These are phyloP conservation scores for Chrysogorgia sp. DNA, from an alignment of 92 coral and sea anemone genomes.

Conservation along the genomic window DNA sequence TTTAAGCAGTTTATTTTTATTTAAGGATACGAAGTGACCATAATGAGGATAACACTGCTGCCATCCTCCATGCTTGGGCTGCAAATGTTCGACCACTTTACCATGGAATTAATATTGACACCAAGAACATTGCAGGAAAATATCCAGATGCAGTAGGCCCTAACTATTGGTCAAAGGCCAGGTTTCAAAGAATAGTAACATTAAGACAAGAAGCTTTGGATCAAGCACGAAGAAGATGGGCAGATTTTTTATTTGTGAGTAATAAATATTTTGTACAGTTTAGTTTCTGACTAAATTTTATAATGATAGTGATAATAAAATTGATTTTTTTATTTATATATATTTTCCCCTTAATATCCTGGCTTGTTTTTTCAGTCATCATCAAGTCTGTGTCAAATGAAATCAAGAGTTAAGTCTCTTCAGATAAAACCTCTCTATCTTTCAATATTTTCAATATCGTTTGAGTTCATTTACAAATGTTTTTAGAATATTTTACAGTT, in stretches of 20 bases:
- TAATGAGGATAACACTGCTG: conserved; percentile 83
- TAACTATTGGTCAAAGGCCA: conserved; percentile 71
- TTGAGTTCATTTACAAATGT: no score
- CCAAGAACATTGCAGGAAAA: conserved; percentile 60
- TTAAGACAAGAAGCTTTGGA: conserved; percentile 88
- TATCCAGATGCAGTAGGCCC: conserved; percentile 64
- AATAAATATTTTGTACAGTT: background rate
- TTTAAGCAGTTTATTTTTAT: background rate
- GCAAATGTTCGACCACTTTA: conserved; percentile 72
- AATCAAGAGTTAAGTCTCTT: no score
- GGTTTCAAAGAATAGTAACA: conserved; percentile 68
- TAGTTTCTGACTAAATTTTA: no score
- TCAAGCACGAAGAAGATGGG: conserved; percentile 91
- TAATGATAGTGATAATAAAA: no score
- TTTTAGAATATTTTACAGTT: no score
- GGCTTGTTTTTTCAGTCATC: no score
- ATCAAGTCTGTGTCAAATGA: no score
- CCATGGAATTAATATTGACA: conserved; percentile 80
- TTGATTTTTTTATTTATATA: no score
- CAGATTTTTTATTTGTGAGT: conserved; percentile 94
- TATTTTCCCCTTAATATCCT: no score
- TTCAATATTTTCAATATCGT: no score
- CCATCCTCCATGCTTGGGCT: conserved; percentile 77
- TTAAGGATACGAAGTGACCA: conserved; percentile 93
- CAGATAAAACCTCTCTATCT: no score